Base-by-base conservation (phyloP, 2,113 vertebrate species). In the Rattus norvegicus region DNA sequence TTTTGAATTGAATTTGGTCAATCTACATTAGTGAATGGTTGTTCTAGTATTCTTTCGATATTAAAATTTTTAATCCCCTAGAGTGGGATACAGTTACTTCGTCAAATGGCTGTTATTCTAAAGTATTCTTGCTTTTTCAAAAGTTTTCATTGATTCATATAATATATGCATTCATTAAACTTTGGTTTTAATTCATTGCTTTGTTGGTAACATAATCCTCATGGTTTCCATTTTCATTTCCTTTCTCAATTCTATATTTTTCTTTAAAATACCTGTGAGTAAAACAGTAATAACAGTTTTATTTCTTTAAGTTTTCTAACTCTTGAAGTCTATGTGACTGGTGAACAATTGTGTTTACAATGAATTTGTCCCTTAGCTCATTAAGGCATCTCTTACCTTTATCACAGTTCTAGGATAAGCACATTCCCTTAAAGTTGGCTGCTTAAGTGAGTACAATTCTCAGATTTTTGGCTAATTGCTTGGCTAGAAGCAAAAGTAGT, bases 151-250 rank as follows among this genome's bases (percentile, higher is more conserved):
- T 89, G 39, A 12, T 92, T 90, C 12, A 10, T 92, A 36, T 93
- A 92, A 79, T 24, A 47, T 93, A 92, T 90, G 8, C 81, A 43
- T 92, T 93, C 24, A 54, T 81, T 91, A 65, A 70, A 85, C 17
- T 86, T 39, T 26, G 59, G 20, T 72, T 94, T 92, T 94, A 75
- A 52, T 22, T 69, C 19, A 90, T 59, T 97, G 39, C 12, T 47
- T 93, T 92, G 17, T 28, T 93, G 61, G 90, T 28, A 96, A 93
- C 39, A 63, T n/a, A 80, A 70, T 91, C 52, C 70, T 13, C 14
- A 30, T 92, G 22, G 17, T 69, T 93, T 81, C 83, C 26, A 75
- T 92, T 95, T 94, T 43, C 19, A 36, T 79, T 84, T 92, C 36
- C 0, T 96, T 81, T 13, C 47, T 93, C 26, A 47, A 47, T 79